Evolutionary conservation across 2,113 vertebrate species (phyloP), one percentile per base, ranked within the genome.

Genomic region (Macrotis lagotis): DNA sequence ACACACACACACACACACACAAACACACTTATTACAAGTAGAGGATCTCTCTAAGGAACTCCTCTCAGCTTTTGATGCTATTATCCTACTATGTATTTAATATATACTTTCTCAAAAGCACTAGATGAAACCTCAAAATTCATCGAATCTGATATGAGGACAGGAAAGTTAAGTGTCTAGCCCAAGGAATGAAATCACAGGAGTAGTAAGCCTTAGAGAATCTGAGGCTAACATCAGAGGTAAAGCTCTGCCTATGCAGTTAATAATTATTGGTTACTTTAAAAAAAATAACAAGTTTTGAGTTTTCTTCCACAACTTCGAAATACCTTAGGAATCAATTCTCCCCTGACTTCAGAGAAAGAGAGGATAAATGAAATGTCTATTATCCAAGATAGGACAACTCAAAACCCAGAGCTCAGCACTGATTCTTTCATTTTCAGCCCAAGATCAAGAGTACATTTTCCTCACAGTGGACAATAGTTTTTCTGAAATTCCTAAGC

Each of bases 401-500:
- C 9, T 74, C 51, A 19, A 14, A 6, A 50, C 55, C 55, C 50
- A 83, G 48, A 47, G 47, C 48, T 90, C 53, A 91, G 48, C 92
- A 90, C 74, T 19, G 1, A 26, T 88, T 25, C 48, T 91, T 92
- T 90, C 83, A 74, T 90, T 48, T 88, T 53, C 26, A 91, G 59
- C 51, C 50, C 14, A 25, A 25, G 50, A 37, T n/a, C 48, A 53
- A 50, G 51, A 89, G 44, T 3, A 11, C 5, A 2, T 51, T 51
- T 89, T 53, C 66, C 48, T 31, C 22, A 9, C 51, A 3, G 50
- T 49, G 26, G 48, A 2, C 11, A 91, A 31, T 0, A 0, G 44
- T 37, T 8, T 0, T 1, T 16, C 10, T 31, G 44, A n/a, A 12
- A 49, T 47, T 0, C 4, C 0, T 0, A 0, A 1, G 16, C 1